phyloP scores from a whole-genome alignment of 1,140 invertebrate species.

The Zelostemma sp. region DNA sequence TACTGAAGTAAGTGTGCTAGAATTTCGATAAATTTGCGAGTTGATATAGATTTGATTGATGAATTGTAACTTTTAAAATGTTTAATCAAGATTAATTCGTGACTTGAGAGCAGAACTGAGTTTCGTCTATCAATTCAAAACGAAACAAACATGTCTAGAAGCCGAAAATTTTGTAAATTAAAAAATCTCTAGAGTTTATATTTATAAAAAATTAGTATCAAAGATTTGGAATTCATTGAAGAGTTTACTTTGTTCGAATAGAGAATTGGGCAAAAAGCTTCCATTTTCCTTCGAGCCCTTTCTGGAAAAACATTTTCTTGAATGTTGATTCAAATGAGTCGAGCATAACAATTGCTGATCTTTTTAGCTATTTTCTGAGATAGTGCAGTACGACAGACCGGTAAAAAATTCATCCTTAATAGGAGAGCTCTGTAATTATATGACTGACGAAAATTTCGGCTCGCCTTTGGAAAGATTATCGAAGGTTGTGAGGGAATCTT shows the following conservation, averaged over 20 bases:
- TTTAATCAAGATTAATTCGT: too few species aligned
- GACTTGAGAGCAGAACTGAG: too few species aligned
- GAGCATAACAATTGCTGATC: neutral
- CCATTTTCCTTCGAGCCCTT: too few species aligned
- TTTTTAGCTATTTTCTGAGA: neutral
- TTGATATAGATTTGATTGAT: too few species aligned
- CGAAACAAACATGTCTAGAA: too few species aligned
- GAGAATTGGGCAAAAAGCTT: too few species aligned
- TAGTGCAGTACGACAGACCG: neutral
- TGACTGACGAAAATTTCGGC: neutral
- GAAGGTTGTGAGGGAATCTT: neutral
- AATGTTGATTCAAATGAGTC: neutral
- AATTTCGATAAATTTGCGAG: too few species aligned
- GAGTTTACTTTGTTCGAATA: too few species aligned
- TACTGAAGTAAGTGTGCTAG: slow-evolving; percentile 1
- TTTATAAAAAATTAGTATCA: neutral
- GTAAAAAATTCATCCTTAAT: neutral
- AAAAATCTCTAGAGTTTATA: neutral
- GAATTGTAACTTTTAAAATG: too few species aligned
- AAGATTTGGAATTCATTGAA: neutral
- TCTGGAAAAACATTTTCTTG: too few species aligned
- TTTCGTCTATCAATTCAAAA: too few species aligned
- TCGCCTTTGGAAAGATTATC: neutral
- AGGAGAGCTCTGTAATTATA: neutral
- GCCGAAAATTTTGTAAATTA: neutral